Evolutionary conservation across 1,140 invertebrate species (phyloP).

Genomic region (Pentalonia nigronervosa): DNA sequence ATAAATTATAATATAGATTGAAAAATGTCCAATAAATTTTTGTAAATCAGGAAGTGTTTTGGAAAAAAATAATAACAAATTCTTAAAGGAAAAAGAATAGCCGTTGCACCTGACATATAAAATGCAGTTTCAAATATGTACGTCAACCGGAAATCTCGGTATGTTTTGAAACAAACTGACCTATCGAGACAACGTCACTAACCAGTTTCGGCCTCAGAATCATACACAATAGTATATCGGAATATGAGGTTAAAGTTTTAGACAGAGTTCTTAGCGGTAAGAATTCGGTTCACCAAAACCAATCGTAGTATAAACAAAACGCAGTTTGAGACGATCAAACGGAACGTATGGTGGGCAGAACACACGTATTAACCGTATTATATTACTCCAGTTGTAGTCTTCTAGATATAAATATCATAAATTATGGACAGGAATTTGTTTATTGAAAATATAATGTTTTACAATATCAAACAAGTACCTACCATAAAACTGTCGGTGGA

Average conservation of each 20-base stretch:
- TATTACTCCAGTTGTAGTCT: no score
- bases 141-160: no score
- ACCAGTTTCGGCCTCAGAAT: not conserved
- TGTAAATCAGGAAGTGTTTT: not conserved
- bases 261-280: not conserved
- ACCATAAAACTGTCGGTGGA: constrained; percentile 83
- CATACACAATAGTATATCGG: not conserved
- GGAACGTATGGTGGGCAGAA: not conserved
- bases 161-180: no score
- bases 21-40: not conserved
- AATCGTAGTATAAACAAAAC: not conserved
- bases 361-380: no score
- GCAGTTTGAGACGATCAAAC: not conserved
- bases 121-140: no score
- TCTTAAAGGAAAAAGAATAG: no score
- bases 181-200: not conserved
- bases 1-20: not conserved
- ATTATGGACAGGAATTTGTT: not conserved
- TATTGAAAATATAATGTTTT: not conserved
- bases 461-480: constrained; percentile 62
- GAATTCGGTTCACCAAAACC: not conserved
- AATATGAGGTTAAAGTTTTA: not conserved
- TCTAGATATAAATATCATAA: not conserved
- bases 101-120: no score
- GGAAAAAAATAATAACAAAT: no score